These are phyloP conservation scores for Lordiphosa stackelbergi DNA, from an alignment of 1,140 invertebrate species.

Conservation along the genomic window DNA sequence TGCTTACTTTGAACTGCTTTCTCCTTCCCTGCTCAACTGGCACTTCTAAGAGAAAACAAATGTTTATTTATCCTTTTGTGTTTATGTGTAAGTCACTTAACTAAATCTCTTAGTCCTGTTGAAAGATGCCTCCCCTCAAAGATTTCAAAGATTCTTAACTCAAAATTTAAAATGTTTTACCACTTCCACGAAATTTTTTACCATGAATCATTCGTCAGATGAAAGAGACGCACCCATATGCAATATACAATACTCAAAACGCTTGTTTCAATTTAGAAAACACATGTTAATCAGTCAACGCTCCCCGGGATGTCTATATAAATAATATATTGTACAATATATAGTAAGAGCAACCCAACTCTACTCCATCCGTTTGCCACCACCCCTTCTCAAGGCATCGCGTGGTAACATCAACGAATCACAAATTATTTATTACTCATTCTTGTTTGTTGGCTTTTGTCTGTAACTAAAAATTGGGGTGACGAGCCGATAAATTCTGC, in stretches of 20 bases:
- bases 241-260: conserved; percentile 20
- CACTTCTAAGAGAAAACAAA: too few relatives aligned
- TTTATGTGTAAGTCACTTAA: too few relatives aligned
- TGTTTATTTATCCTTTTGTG: too few relatives aligned
- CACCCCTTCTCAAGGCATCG: conserved; percentile 19
- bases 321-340: conserved; percentile 13
- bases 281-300: conserved; percentile 65
- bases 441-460: conserved; percentile 24
- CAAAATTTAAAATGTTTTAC: too few relatives aligned
- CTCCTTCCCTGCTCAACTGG: too few relatives aligned
- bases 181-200: too few relatives aligned
- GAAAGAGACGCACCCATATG: conserved; percentile 17
- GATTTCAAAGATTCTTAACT: too few relatives aligned
- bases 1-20: too few relatives aligned
- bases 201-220: conserved; percentile 5
- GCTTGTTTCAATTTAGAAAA: conserved; percentile 51
- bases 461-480: conserved; percentile 59
- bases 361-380: conserved; percentile 15
- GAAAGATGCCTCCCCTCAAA: too few relatives aligned
- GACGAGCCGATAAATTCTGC: conserved; percentile 55
- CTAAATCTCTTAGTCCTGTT: too few relatives aligned
- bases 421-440: conserved; percentile 45
- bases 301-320: conserved; percentile 11
- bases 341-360: conserved; percentile 21
- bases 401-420: conserved; percentile 51